A percentile compares a stretch with the other conserved stretches of the same genome.
These are phyloP conservation scores for Nipponia nippon DNA, from an alignment of 2,113 vertebrate genomes.

Conservation along the genomic window DNA sequence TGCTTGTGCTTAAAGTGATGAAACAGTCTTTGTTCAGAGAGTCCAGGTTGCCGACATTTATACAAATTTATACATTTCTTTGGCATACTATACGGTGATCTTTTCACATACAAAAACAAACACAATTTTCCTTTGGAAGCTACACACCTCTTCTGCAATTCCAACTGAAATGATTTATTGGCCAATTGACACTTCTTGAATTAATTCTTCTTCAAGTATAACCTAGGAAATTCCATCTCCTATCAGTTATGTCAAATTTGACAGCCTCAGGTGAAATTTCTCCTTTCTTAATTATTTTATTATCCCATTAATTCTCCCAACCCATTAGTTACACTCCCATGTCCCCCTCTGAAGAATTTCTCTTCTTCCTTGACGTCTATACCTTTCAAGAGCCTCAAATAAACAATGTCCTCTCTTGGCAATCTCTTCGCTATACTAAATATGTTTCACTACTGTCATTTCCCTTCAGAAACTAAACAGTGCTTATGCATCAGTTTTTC, in stretches of 20 bases:
- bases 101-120: slow-evolving; percentile 19
- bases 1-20: not conserved
- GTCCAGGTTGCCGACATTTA: not conserved
- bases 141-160: slow-evolving; percentile 5
- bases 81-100: not conserved
- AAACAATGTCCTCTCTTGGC: not conserved
- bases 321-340: not conserved
- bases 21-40: not conserved
- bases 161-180: slow-evolving; percentile 35
- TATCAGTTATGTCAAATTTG: slow-evolving; percentile 34
- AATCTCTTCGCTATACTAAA: not conserved
- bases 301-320: slow-evolving; percentile 46
- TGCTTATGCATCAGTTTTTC: not conserved
- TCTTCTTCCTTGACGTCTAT: not conserved
- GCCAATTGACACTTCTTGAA: slow-evolving; percentile 37
- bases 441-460: not conserved
- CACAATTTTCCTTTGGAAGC: slow-evolving; percentile 28
- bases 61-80: too few species aligned
- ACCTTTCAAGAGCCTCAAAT: slow-evolving; percentile 20
- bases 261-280: slow-evolving; percentile 47
- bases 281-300: slow-evolving; percentile 57
- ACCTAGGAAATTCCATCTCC: slow-evolving; percentile 42
- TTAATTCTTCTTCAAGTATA: slow-evolving; percentile 47
- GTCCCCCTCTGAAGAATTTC: not conserved
- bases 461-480: not conserved